Evolutionary conservation across 2,113 vertebrate genomes (phyloP).

Genomic region (Passer domesticus): DNA sequence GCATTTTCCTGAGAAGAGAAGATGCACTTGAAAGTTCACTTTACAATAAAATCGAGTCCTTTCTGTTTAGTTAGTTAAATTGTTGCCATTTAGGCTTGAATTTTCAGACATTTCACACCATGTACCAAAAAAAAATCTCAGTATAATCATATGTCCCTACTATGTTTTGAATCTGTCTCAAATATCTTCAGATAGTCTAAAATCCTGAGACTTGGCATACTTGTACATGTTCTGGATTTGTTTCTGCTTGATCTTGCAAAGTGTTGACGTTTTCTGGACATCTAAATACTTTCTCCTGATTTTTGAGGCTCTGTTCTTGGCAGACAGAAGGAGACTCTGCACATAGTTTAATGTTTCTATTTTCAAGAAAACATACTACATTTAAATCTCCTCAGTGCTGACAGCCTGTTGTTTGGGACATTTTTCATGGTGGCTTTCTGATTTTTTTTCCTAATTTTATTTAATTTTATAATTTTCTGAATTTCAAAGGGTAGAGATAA

Average conservation of each 20-base stretch:
- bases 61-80: neutral
- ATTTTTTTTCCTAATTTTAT: neutral
- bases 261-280: neutral
- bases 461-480: neutral
- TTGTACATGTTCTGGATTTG: neutral
- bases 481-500: neutral
- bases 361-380: neutral
- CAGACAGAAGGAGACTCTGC: neutral
- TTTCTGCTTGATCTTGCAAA: conserved; percentile 17
- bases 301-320: neutral
- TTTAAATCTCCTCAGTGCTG: neutral
- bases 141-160: neutral
- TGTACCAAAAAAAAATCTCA: neutral
- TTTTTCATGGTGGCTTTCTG: neutral
- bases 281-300: neutral
- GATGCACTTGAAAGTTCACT: neutral
- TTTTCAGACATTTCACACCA: neutral
- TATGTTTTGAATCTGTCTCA: neutral
- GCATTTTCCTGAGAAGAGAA: neutral
- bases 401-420: neutral
- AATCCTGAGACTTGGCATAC: neutral
- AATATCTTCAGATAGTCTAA: neutral
- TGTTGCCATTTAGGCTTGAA: neutral
- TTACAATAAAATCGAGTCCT: neutral
- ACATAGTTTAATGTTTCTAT: neutral